Evolutionary conservation across 2,113 vertebrate genomes (phyloP).

Genomic region (Phalacrocorax brasilianus): DNA sequence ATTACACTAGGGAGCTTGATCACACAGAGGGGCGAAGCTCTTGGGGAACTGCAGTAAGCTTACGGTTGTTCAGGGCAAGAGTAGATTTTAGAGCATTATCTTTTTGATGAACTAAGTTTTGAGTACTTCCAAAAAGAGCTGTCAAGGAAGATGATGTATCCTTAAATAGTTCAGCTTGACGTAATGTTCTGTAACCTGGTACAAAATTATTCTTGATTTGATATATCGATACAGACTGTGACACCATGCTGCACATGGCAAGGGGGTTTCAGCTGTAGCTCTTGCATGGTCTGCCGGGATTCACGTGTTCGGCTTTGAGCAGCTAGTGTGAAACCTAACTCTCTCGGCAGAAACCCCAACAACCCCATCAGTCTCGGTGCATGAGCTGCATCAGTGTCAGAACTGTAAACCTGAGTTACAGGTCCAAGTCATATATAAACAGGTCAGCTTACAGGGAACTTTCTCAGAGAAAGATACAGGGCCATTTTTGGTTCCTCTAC

Average conservation of each 20-base stretch:
- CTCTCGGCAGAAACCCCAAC: neutral
- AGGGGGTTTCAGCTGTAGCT: neutral
- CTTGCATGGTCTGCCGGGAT: neutral
- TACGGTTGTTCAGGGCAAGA: neutral
- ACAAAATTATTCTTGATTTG: neutral
- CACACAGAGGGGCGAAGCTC: neutral
- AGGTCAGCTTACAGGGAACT: neutral
- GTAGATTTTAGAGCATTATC: neutral
- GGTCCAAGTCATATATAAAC: neutral
- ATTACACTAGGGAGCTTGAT: neutral
- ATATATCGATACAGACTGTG: fast-evolving
- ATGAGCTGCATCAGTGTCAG: neutral
- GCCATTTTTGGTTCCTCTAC: neutral
- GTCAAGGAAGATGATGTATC: neutral
- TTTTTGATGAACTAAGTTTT: neutral
- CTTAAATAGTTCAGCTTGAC: neutral
- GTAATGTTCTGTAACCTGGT: neutral
- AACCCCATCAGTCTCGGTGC: neutral
- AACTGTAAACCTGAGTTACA: neutral
- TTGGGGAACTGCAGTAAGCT: neutral
- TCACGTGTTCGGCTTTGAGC: neutral
- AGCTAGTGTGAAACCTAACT: neutral
- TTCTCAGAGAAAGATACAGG: neutral
- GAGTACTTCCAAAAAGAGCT: neutral
- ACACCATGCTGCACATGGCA: fast-evolving